Evolutionary conservation across 2,113 vertebrate genomes (phyloP).

Genomic region (Jacana jacana): DNA sequence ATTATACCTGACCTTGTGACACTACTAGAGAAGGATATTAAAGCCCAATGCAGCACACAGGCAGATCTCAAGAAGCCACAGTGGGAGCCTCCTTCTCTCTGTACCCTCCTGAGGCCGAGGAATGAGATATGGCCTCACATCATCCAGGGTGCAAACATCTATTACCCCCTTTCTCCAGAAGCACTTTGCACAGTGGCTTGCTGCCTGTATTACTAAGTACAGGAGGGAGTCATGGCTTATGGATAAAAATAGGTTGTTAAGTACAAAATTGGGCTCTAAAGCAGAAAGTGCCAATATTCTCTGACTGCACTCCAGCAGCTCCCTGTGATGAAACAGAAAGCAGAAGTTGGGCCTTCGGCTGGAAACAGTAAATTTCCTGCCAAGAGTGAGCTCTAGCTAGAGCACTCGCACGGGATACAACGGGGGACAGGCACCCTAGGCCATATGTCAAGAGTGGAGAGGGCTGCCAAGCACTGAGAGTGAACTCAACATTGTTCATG

Average conservation of each 20-base stretch:
- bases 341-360: not conserved
- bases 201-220: not conserved
- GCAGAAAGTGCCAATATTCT: not conserved
- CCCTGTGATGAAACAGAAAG: not conserved
- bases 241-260: not conserved
- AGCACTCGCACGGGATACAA: not conserved
- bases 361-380: not conserved
- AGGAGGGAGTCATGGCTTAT: accelerated
- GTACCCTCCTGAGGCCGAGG: not conserved
- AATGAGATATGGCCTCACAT: not conserved
- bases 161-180: accelerated
- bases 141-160: not conserved
- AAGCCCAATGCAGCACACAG: not conserved
- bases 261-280: not conserved
- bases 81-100: accelerated
- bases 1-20: not conserved
- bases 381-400: not conserved
- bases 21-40: not conserved
- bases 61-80: not conserved
- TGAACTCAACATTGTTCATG: not conserved
- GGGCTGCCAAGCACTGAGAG: not conserved
- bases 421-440: not conserved
- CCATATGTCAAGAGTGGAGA: not conserved
- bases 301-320: not conserved
- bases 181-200: not conserved